Percentiles rank a stretch among this genome's conserved stretches.
Evolutionary conservation across 2,113 vertebrate genomes (phyloP).

Genomic region (Etheostoma cragini): DNA sequence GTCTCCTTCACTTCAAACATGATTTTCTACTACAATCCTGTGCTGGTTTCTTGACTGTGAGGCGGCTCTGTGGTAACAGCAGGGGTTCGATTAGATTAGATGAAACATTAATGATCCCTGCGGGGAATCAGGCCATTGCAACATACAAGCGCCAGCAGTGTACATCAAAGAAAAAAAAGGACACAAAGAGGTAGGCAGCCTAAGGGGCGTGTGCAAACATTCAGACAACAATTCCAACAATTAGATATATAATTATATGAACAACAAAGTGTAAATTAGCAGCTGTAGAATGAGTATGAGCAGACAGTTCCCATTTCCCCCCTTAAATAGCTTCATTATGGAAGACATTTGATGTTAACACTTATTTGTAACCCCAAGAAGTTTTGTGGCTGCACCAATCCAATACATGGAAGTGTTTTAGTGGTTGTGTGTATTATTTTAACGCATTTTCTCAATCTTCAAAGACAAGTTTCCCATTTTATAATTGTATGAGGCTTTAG

Average conservation of each 20-base stretch:
- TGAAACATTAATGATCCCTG: constrained; percentile 73
- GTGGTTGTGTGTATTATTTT: background rate
- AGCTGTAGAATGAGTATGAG: background rate
- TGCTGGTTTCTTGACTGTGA: constrained; percentile 29
- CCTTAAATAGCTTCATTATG: background rate
- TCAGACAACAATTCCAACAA: background rate
- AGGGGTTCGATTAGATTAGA: constrained; percentile 64
- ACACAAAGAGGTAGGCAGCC: constrained; percentile 10
- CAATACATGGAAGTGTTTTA: background rate
- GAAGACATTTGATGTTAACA: background rate
- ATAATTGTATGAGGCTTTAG: too few species aligned
- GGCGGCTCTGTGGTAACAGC: constrained; percentile 53
- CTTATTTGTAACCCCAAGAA: background rate
- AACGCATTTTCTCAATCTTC: background rate
- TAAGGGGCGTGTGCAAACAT: constrained; percentile 9
- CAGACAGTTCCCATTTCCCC: background rate
- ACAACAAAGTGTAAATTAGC: background rate
- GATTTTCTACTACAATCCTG: constrained; percentile 12
- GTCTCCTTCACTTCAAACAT: constrained; percentile 37
- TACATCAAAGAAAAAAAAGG: constrained; percentile 34
- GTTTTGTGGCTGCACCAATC: background rate
- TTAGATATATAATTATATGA: background rate
- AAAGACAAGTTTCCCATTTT: too few species aligned
- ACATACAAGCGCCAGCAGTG: constrained; percentile 10
- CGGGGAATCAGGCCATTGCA: constrained; percentile 49